Evolutionary conservation across 1,140 invertebrate species (phyloP), one percentile per base, ranked within the genome.

Genomic region (Camponotus pennsylvanicus): DNA sequence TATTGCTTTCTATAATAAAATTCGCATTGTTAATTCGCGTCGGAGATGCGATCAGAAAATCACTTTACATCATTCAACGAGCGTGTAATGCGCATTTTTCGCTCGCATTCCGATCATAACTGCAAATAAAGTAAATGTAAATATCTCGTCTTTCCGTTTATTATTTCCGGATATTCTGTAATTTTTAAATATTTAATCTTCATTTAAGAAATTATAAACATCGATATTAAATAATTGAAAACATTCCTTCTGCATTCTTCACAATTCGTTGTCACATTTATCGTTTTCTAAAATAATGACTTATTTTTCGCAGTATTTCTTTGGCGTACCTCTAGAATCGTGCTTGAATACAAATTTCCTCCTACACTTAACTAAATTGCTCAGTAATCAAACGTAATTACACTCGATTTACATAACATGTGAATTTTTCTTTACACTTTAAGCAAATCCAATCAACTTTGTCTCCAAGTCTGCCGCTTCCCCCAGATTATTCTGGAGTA

Each of bases 1-100:
- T 45, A 34, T 18, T 55, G n/a, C n/a, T 27, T 73, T 82, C 55
- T 45, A 11, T 75, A 37, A 83, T 32, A 73, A 73, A 79, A 70
- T 70, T 42, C 34, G 49, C 49, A 11, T 40, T n/a, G 18, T 57
- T 75, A 73, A 75, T 63, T 13, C 55, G 8, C 42, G 27, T 5
- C 13, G 27, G 27, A 27, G 45, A 18, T 15, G n/a, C 15, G 2
- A 15, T 80, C 34, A 40, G 37, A 75, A 83, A 83, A 71, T 83
- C 55, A 83, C 13, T 83, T 49, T 70, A 70, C 6, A 40, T 37
- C 5, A 11, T 59, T 49, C 49, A 52, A 34, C 1, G n/a, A 75
- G 52, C 52, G 11, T 57, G 42, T 34, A 71, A 82, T 45, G n/a
- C 40, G 27, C 49, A 27, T 75, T 83, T 73, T 63, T 57, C n/a